Base-by-base conservation (phyloP, 2,797 vertebrate species). In the Acanthurus lineatus region DNA sequence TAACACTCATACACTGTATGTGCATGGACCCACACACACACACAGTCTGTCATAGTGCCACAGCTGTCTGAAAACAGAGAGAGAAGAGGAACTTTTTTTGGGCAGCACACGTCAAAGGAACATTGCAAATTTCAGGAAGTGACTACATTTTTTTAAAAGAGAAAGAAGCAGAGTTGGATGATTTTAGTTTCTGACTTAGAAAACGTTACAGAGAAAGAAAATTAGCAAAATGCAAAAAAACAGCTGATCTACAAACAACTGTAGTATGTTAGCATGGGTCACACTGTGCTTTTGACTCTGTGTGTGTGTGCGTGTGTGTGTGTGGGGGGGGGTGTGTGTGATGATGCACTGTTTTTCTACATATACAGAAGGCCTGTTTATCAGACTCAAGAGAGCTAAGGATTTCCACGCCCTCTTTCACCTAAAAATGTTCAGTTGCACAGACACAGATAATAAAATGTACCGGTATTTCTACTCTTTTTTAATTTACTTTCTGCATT, bases 101-200 rank as follows among this genome's bases (percentile, higher is more conserved):
- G 45, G 69, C 51, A 63, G 63, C 49, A 11, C 22, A 81, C 62
- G 83, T 90, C 76, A 86, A 89, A 88, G 70, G 44, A 15, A 67
- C 68, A 72, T 52, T 70, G 42, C 35, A 17, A 57, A 53, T 74
- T 38, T 57, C 32, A 71, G 71, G 73, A 85, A 78, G 47, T 69
- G 73, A 54, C 53, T 48, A 40, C 19, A 49, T 20, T 66, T 35
- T 14, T 69, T 42, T 42, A 6, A 35, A 7, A 12, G 40, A 44
- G 69, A 72, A 68, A 56, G 38, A 54, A 54, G 25, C 17, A 60
- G 38, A 54, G 65, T 77, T 76, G 81, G 44, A 68, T 79, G 76
- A 61, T 65, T 49, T 56, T 49, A 80, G 40, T 3, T 35, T 57
- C 14, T 52, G 40, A 4, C 3, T 17, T 35, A 57, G 51, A 44